Evolutionary conservation across 2,797 vertebrate genomes (phyloP).

Genomic region (Thaleichthys pacificus): DNA sequence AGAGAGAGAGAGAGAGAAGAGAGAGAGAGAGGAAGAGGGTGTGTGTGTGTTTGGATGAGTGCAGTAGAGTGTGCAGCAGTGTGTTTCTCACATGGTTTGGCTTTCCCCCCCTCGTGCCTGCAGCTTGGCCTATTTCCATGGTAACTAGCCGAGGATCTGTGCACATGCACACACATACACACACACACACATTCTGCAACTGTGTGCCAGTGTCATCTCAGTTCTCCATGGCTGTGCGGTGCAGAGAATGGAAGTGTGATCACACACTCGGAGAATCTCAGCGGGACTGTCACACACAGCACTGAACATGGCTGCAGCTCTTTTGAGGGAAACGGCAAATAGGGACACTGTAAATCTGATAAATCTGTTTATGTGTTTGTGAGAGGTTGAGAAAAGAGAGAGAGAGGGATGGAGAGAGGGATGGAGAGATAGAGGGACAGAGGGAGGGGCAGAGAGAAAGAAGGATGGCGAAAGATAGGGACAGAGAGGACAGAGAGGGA

Average conservation of each 20-base stretch:
- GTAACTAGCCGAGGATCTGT: conserved; percentile 69
- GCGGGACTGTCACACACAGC: conserved; percentile 31
- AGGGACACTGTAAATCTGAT: conserved; percentile 47
- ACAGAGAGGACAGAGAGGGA: too few species aligned
- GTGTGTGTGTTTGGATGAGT: conserved; percentile 18
- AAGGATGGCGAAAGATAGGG: neutral
- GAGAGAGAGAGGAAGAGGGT: neutral
- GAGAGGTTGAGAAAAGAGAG: neutral
- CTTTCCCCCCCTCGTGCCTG: conserved; percentile 69
- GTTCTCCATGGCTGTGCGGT: conserved; percentile 58
- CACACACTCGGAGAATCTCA: conserved; percentile 60
- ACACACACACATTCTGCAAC: conserved; percentile 22
- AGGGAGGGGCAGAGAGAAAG: neutral
- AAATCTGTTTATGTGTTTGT: conserved; percentile 59
- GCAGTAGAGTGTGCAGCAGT: conserved; percentile 1
- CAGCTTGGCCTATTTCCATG: conserved; percentile 77
- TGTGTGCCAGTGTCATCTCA: conserved; percentile 47
- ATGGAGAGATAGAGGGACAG: neutral
- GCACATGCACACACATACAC: conserved; percentile 18
- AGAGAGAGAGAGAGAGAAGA: too few species aligned
- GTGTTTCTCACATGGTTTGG: conserved; percentile 68
- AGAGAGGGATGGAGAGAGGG: neutral
- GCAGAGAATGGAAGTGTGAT: conserved; percentile 66
- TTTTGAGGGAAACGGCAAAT: conserved; percentile 55
- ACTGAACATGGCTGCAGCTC: conserved; percentile 45